Evolutionary conservation across 2,888 invertebrate species (phyloP), one percentile per base, ranked within the genome.

Genomic region (Harpagoxenus sublaevis): DNA sequence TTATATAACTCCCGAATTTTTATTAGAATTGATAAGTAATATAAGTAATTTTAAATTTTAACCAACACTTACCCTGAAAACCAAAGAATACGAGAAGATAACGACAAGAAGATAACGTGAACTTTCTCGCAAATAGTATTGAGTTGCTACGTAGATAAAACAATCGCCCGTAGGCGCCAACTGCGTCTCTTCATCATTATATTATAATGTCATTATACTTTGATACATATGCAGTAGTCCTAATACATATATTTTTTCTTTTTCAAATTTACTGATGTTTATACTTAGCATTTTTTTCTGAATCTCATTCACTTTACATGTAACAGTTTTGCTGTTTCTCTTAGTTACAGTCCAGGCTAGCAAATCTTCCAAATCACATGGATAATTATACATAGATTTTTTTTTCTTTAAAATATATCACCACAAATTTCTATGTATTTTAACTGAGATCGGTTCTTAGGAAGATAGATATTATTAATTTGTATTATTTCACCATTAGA

Each of bases 161-260:
- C 35, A 35, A 35, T 3, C 5, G 35, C 35, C 35, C 35, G 35
- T 35, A 35, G 35, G 35, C 35, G 35, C 35, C 35, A 35, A 35
- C 55, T 55, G 10, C 23, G 35, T 35, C 35, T 35, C 35, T 35
- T 35, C 35, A 35, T 35, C 35, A 3, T 35, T 35, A 35, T 35
- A 35, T 35, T 35, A 35, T 35, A 35, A 35, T 35, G 3, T 35
- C 35, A 31, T 31, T 3, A 31, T 31, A 31, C 31, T 31, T 57
- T 57, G 39, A 4, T 39, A 57, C 28, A 57, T 57, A 28, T 57
- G 57, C 12, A 57, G 12, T 28, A 57, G 10, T 57, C 57, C 57
- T 57, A 57, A 12, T 60, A 60, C 15, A 12, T 62, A 62, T 18
- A 62, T 35, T 62, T 62, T 60, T 60, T 60, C 15, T 28, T 60